Conservation (phyloP, 2,113 vertebrate genomes). For the Formicarius rufipectus region DNA sequence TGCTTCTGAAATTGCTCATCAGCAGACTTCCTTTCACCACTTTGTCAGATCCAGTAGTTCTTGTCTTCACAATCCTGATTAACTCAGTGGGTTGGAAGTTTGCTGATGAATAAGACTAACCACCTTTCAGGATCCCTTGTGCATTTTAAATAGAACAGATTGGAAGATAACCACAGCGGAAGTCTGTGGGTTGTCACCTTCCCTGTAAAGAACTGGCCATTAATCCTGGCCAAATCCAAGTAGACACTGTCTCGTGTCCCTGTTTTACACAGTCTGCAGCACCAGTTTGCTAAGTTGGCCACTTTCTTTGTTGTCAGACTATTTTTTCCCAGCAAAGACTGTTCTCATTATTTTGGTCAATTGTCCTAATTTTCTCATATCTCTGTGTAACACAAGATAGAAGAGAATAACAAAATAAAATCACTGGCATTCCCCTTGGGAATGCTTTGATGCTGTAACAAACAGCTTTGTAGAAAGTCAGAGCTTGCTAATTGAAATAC, state of each 20-base stretch:
- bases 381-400: neutral
- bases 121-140: neutral
- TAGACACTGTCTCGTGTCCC: neutral
- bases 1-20: neutral
- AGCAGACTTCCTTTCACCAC: neutral
- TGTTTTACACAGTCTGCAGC: neutral
- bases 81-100: neutral
- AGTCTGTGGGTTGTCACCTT: neutral
- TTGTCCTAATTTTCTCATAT: conserved; percentile 8
- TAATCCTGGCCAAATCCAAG: neutral
- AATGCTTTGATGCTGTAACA: conserved; percentile 4
- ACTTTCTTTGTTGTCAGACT: neutral
- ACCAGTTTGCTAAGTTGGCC: neutral
- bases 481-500: conserved; percentile 22
- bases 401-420: neutral
- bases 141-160: neutral
- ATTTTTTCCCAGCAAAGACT: neutral
- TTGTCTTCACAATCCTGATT: neutral
- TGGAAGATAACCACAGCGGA: neutral
- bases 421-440: neutral
- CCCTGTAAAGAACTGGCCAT: neutral
- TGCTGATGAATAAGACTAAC: neutral
- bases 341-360: neutral
- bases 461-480: conserved; percentile 8
- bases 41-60: neutral